Conservation (phyloP, 1,140 invertebrate genomes). For the Heliconius himera region DNA sequence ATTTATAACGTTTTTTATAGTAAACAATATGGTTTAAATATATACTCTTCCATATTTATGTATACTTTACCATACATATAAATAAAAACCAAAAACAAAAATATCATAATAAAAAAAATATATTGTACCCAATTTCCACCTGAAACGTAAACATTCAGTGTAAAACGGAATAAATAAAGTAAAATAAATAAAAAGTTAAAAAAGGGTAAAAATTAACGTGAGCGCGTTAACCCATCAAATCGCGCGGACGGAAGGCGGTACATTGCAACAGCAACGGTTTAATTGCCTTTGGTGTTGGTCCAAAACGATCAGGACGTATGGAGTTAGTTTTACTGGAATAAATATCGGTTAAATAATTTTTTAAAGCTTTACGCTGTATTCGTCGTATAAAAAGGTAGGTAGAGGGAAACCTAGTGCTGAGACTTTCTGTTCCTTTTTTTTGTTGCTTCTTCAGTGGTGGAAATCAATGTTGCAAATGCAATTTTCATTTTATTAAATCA, state of each 20-base stretch:
- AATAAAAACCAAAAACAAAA: neutral
- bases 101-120: neutral
- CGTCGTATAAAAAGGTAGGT: too few relatives aligned
- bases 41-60: neutral
- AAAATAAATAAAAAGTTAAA: neutral
- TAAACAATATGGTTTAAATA: neutral
- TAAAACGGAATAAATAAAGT: neutral
- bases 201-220: slow-evolving; percentile 17
- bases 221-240: slow-evolving; percentile 43
- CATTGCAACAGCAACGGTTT: slow-evolving; percentile 43
- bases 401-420: too few relatives aligned
- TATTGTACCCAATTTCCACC: neutral
- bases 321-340: slow-evolving; percentile 32
- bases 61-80: neutral
- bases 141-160: neutral
- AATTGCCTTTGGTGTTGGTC: slow-evolving; percentile 50
- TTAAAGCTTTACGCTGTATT: too few relatives aligned
- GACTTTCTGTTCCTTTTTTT: too few relatives aligned
- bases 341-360: too few relatives aligned
- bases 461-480: too few relatives aligned
- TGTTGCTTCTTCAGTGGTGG: too few relatives aligned
- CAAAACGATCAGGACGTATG: slow-evolving; percentile 33
- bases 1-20: too few relatives aligned
- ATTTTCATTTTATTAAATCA: too few relatives aligned
- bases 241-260: slow-evolving; percentile 35